Conservation (phyloP, 2,888 invertebrate species). For the Ectropis crepuscularia region DNA sequence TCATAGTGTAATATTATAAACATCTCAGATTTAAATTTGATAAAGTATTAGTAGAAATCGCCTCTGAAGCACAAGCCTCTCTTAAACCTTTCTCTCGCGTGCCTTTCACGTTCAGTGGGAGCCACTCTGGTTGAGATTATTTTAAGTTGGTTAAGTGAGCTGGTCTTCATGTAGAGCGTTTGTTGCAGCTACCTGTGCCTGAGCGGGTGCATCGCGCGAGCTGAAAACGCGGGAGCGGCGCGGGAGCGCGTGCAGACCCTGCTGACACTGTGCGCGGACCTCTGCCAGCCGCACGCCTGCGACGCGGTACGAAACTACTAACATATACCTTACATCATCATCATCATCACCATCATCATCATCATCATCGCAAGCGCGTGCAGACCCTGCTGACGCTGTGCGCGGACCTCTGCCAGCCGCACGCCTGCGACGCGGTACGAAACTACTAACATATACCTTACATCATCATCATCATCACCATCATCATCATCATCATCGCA, state of each 20-base stretch:
- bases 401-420: slow-evolving; percentile 69
- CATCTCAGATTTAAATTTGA: too few species aligned
- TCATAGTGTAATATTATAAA: too few species aligned
- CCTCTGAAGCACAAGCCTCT: too few species aligned
- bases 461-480: background rate
- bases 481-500: too few species aligned
- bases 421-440: slow-evolving; percentile 64
- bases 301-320: slow-evolving; percentile 61
- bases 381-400: slow-evolving; percentile 72
- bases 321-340: background rate
- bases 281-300: slow-evolving; percentile 62
- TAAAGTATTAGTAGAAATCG: too few species aligned
- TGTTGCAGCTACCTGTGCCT: slow-evolving; percentile 75
- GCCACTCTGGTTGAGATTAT: too few species aligned
- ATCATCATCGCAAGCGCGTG: slow-evolving; percentile 66
- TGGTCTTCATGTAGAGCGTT: slow-evolving; percentile 22
- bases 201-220: slow-evolving; percentile 60
- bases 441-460: background rate
- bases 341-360: too few species aligned
- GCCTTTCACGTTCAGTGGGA: too few species aligned
- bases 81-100: too few species aligned
- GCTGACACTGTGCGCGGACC: slow-evolving; percentile 69
- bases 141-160: background rate
- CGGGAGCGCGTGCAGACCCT: slow-evolving; percentile 69
- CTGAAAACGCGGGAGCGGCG: slow-evolving; percentile 64